Evolutionary conservation across 2,113 vertebrate species (phyloP).

Genomic region (Callopanchax toddi): DNA sequence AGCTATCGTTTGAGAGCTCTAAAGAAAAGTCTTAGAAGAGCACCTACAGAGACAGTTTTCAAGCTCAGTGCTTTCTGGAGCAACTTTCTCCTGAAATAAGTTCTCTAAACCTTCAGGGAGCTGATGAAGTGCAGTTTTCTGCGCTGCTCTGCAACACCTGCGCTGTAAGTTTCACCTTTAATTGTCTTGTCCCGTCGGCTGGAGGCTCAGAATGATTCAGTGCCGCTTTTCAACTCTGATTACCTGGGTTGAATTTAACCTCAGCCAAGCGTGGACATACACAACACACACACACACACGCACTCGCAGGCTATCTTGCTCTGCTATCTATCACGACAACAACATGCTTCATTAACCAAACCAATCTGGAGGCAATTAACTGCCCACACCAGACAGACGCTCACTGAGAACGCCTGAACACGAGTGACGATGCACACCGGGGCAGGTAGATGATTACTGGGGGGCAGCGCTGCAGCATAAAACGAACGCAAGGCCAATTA

Average conservation of each 20-base stretch:
- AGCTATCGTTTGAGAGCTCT: neutral
- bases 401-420: constrained; percentile 26
- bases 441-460: constrained; percentile 45
- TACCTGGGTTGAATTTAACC: constrained; percentile 61
- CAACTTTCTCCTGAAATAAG: constrained; percentile 22
- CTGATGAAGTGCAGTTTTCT: constrained; percentile 43
- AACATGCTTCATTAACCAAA: constrained; percentile 81
- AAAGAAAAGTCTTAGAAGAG: neutral
- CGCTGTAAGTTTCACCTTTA: constrained; percentile 51
- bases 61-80: constrained; percentile 8
- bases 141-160: constrained; percentile 34
- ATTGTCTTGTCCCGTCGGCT: constrained; percentile 62
- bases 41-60: constrained; percentile 17
- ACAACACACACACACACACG: neutral
- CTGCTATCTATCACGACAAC: constrained; percentile 63
- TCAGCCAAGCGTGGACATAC: constrained; percentile 35
- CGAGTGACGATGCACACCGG: constrained; percentile 15
- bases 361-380: constrained; percentile 81
- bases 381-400: constrained; percentile 57
- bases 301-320: constrained; percentile 25
- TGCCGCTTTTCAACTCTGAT: constrained; percentile 67
- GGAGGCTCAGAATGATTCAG: constrained; percentile 58
- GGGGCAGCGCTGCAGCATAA: constrained; percentile 25
- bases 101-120: constrained; percentile 34
- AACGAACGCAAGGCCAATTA: constrained; percentile 53